phyloP scores from a whole-genome alignment of 2,888 invertebrate genomes.

The Branchipolynoe longqiensis region DNA sequence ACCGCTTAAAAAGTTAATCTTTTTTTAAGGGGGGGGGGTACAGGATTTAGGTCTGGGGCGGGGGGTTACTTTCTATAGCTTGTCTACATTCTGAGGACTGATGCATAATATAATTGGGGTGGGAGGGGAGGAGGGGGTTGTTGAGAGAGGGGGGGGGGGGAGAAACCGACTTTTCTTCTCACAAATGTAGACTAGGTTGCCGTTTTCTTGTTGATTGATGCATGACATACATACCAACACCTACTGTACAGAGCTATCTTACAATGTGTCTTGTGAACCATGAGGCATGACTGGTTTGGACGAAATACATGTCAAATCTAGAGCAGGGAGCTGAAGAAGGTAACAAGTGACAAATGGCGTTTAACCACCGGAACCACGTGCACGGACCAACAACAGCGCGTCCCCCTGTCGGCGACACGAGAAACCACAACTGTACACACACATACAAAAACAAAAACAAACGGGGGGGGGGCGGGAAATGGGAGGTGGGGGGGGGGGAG shows the following conservation, averaged over 20 bases:
- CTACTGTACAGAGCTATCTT: conserved; percentile 52
- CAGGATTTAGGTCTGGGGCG: too few species aligned
- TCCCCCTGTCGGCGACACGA: conserved; percentile 41
- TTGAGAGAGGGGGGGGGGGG: too few species aligned
- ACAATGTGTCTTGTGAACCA: conserved; percentile 37
- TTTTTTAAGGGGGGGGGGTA: too few species aligned
- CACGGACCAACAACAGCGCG: conserved; percentile 30
- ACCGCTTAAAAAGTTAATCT: too few species aligned
- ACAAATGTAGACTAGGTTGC: conserved; percentile 30
- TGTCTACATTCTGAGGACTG: conserved; percentile 28
- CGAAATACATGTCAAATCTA: conserved; percentile 53
- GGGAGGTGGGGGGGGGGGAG: too few species aligned
- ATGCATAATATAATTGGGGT: conserved; percentile 38
- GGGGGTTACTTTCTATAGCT: conserved; percentile 19
- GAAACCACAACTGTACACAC: conserved; percentile 42
- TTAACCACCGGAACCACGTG: conserved; percentile 7
- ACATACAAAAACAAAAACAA: conserved; percentile 37
- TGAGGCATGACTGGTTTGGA: conserved; percentile 56
- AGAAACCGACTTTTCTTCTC: conserved; percentile 21
- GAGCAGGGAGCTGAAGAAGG: conserved; percentile 17
- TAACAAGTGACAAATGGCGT: conserved; percentile 40
- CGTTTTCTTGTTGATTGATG: background rate
- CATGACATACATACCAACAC: conserved; percentile 29
- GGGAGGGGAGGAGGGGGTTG: too few species aligned
- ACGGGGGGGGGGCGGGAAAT: too few species aligned